Conservation (phyloP, 1,140 invertebrate genomes). For the Neelides sp. region DNA sequence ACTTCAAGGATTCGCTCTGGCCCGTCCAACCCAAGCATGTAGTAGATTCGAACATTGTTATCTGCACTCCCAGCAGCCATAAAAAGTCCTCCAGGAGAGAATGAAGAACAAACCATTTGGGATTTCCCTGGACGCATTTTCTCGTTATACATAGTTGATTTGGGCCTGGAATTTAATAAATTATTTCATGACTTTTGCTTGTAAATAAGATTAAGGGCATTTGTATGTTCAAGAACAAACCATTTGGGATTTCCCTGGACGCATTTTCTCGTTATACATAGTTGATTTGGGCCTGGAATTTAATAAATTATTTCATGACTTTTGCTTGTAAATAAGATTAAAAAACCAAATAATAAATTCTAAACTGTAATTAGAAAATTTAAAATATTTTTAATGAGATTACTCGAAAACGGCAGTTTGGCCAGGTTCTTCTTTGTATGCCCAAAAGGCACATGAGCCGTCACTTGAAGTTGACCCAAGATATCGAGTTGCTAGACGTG, state of each 20-base stretch:
- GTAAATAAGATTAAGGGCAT: too few species aligned
- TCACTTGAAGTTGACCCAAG: constrained; percentile 88
- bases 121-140: constrained; percentile 81
- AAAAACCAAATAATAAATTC: constrained; percentile 27
- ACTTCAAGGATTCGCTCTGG: constrained; percentile 64
- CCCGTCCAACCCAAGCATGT: constrained; percentile 59
- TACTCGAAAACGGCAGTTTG: constrained; percentile 38
- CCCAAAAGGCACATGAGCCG: constrained; percentile 93
- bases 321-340: too few species aligned
- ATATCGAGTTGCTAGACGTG: constrained; percentile 57
- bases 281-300: constrained; percentile 60
- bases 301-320: not conserved
- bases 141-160: constrained; percentile 84
- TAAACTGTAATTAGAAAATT: too few species aligned
- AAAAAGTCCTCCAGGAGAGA: constrained; percentile 86
- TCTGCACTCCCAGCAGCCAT: constrained; percentile 87
- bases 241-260: constrained; percentile 89
- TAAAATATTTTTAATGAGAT: too few species aligned
- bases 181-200: too few species aligned
- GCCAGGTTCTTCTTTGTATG: constrained; percentile 48
- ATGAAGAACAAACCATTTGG: constrained; percentile 91
- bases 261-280: constrained; percentile 82
- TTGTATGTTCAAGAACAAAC: constrained; percentile 88
- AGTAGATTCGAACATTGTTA: constrained; percentile 82
- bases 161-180: constrained; percentile 45